phyloP scores from a whole-genome alignment of 92 coral and sea anemone genomes.

The Parazoanthus darwini region DNA sequence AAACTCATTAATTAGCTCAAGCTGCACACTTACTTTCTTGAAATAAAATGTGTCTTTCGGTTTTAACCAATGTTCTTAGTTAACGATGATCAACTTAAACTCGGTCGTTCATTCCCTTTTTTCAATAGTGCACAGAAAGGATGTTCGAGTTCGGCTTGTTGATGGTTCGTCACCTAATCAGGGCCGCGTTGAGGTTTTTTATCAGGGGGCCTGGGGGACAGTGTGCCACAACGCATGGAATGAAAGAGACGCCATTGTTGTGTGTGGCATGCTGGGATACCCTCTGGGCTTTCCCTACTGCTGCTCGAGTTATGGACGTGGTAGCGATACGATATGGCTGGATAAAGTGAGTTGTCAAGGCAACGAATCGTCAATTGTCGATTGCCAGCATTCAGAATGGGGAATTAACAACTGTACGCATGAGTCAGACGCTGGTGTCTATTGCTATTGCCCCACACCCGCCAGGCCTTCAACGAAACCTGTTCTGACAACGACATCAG shows the following conservation, averaged over 20 bases:
- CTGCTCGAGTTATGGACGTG: slow-evolving; percentile 39
- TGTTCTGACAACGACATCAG: background rate
- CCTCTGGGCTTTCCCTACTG: slow-evolving; percentile 27
- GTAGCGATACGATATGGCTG: slow-evolving; percentile 22
- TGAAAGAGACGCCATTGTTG: slow-evolving; percentile 21
- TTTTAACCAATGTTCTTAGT: background rate
- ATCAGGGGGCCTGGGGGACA: slow-evolving; percentile 44
- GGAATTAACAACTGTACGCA: slow-evolving; percentile 35
- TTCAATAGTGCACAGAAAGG: background rate
- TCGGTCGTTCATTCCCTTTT: background rate
- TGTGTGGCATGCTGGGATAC: slow-evolving; percentile 39
- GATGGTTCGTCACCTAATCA: slow-evolving; percentile 37
- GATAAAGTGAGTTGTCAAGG: slow-evolving; percentile 31
- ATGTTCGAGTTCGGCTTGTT: slow-evolving; percentile 28
- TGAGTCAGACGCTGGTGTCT: slow-evolving; percentile 40
- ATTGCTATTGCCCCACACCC: slow-evolving; percentile 38
- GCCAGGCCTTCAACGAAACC: background rate
- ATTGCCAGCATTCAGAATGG: slow-evolving; percentile 14
- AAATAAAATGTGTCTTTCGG: background rate
- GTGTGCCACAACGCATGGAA: slow-evolving; percentile 31
- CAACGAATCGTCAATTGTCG: slow-evolving; percentile 27
- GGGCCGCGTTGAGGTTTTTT: slow-evolving; percentile 36
- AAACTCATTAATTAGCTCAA: no score
- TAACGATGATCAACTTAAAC: no score
- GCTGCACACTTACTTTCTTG: no score